Base-by-base conservation (phyloP, 2,113 vertebrate genomes). In the Maccullochella peelii region DNA sequence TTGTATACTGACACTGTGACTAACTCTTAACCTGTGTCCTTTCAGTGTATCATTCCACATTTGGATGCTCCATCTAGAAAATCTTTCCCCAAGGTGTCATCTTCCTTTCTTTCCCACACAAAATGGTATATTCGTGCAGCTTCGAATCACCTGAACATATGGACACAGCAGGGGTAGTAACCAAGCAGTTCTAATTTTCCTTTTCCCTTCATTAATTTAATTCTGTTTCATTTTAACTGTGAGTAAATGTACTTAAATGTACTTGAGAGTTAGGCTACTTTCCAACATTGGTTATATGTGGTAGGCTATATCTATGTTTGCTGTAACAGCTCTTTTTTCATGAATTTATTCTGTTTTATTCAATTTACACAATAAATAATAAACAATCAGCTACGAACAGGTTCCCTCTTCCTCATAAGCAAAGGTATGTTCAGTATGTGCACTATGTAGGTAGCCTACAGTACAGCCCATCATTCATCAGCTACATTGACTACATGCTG, bases 71-170 rank as follows among this genome's bases (percentile, higher is more conserved):
- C 97, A 38, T 97, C 96, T 23, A 98, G 93, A 85, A 99, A 99
- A 57, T 93, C 68, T 82, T 96, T 98, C 73, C 98, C 97, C 79
- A 98, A 86, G 1, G 79, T 90, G 16, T 96, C 96, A 7, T 99
- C 96, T 1, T 96, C 97, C 95, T 75, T 87, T 86, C 49, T 79
- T 97, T 73, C 96, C 97, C 65, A 98, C 94, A 73, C 94, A 96
- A 89, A 99, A 97, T 8, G 96, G 95, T 54, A 98, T 80, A 33
- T 99, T 98, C 97, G 98, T 98, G 88, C 95, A 96, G 94, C 98
- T 98, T 82, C 94, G 94, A 85, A 23, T 98, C 97, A 98, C 30
- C 95, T 95, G 78, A 8, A 44, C 40, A 79, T 2, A 73, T 57
- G 27, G 20, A 70, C 18, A 68, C 25, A 54, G 20, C 30, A 54